phyloP scores from a whole-genome alignment of 2,113 vertebrate species.

The Semnornis frantzii region DNA sequence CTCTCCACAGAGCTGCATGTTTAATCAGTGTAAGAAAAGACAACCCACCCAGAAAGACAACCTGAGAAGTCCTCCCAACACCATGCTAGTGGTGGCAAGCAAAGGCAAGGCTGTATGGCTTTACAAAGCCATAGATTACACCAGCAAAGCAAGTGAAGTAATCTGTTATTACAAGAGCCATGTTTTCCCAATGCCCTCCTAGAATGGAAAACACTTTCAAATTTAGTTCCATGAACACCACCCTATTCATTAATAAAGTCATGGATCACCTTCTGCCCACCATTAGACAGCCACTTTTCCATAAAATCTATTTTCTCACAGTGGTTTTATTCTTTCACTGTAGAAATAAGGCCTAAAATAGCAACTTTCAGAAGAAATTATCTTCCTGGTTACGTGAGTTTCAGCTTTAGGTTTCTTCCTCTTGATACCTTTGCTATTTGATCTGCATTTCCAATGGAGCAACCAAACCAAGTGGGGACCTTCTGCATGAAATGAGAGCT shows the following conservation, averaged over 20 bases:
- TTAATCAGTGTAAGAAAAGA: neutral
- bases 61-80: neutral
- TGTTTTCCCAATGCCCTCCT: neutral
- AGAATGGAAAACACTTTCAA: neutral
- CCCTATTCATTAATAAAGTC: neutral
- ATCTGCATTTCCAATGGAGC: neutral
- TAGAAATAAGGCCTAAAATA: conserved; percentile 21
- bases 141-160: neutral
- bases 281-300: neutral
- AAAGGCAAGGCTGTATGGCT: neutral
- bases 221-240: neutral
- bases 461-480: neutral
- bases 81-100: neutral
- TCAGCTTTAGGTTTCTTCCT: neutral
- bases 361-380: neutral
- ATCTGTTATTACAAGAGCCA: neutral
- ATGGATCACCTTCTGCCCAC: conserved; percentile 2
- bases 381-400: neutral
- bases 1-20: neutral
- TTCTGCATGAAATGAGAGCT: neutral
- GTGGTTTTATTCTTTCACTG: neutral
- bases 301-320: neutral
- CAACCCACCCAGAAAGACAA: neutral
- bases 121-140: neutral
- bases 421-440: neutral